These are phyloP conservation scores for Trissolcus basalis DNA, from an alignment of 1,140 invertebrate species.

Conservation along the genomic window DNA sequence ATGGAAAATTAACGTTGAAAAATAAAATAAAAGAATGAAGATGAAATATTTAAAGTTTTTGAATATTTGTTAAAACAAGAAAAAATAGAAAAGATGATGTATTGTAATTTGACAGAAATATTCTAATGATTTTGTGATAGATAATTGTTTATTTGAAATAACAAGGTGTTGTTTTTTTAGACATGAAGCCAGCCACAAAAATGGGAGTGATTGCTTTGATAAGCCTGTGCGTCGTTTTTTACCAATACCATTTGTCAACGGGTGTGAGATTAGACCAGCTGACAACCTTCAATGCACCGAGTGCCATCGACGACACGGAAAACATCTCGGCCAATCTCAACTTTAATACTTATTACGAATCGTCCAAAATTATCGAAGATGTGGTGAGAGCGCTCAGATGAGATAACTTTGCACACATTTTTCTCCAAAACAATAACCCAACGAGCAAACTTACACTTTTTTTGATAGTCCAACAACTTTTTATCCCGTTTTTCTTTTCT, in stretches of 20 bases:
- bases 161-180: constrained; percentile 3
- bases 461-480: background rate
- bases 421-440: constrained; percentile 20
- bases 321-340: constrained; percentile 62
- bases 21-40: too few relatives aligned
- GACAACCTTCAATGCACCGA: constrained; percentile 61
- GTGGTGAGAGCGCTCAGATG: constrained; percentile 61
- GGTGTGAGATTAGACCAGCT: constrained; percentile 69
- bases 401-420: constrained; percentile 1
- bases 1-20: too few relatives aligned
- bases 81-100: too few relatives aligned
- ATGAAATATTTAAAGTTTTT: too few relatives aligned
- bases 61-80: too few relatives aligned
- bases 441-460: background rate
- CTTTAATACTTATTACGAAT: constrained; percentile 56
- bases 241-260: constrained; percentile 71
- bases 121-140: too few relatives aligned
- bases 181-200: constrained; percentile 71
- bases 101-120: too few relatives aligned
- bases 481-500: background rate
- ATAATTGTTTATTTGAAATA: too few relatives aligned
- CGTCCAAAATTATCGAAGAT: constrained; percentile 65
- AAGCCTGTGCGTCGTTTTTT: constrained; percentile 70
- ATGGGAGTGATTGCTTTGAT: constrained; percentile 71
- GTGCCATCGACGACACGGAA: constrained; percentile 58